Conservation (phyloP, 2,888 invertebrate genomes). For the Blastobasis lacticolella region DNA sequence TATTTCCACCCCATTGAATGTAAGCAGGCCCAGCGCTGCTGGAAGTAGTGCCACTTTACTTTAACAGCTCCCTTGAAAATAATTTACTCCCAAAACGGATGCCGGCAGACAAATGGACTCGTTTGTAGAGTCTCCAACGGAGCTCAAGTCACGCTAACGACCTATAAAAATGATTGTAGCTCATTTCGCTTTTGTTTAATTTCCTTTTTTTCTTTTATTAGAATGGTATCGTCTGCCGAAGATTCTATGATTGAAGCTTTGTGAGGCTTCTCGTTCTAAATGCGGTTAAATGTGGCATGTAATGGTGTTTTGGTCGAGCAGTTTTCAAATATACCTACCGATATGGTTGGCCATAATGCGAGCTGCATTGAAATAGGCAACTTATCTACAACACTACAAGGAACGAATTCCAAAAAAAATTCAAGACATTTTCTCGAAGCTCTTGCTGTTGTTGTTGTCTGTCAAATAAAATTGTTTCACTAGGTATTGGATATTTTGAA, state of each 20-base stretch:
- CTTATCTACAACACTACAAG: too few relatives aligned
- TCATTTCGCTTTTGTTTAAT: not conserved
- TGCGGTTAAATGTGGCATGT: too few relatives aligned
- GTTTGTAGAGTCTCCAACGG: constrained; percentile 12
- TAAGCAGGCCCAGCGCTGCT: not conserved
- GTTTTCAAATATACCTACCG: too few relatives aligned
- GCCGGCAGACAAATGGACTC: constrained; percentile 24
- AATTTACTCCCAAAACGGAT: constrained; percentile 30
- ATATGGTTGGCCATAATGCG: too few relatives aligned
- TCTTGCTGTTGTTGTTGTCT: too few relatives aligned
- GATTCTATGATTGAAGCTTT: not conserved
- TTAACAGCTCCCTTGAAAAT: constrained; percentile 31
- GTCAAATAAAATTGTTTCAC: too few relatives aligned
- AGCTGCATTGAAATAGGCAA: too few relatives aligned
- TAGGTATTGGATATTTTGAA: too few relatives aligned
- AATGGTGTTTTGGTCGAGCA: too few relatives aligned
- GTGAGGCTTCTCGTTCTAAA: not conserved
- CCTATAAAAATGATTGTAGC: constrained; percentile 1
- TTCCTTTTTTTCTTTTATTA: not conserved
- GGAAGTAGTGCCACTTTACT: constrained; percentile 19
- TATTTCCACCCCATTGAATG: not conserved
- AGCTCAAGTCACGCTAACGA: not conserved
- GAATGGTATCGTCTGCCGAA: not conserved
- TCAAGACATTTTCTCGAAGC: too few relatives aligned
- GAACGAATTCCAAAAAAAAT: too few relatives aligned